Conservation (phyloP, 1,140 invertebrate genomes). For the Hormaphis cornu region DNA sequence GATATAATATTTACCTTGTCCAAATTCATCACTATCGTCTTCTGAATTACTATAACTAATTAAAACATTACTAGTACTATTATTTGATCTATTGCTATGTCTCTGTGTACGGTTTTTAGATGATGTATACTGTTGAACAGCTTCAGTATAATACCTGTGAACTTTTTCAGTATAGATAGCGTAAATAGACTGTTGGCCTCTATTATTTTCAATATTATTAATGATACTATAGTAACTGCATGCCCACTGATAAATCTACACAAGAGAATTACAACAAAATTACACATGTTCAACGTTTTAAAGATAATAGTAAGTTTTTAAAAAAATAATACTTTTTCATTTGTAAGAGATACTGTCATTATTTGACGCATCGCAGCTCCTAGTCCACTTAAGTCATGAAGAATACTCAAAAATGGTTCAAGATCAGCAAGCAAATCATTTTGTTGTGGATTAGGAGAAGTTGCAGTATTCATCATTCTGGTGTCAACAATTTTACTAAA, state of each 20-base stretch:
- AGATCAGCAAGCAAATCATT: neutral
- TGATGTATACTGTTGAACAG: neutral
- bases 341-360: slow-evolving; percentile 80
- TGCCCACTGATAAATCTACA: slow-evolving; percentile 15
- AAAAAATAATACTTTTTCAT: slow-evolving; percentile 41
- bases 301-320: neutral
- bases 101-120: neutral
- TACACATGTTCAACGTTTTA: neutral
- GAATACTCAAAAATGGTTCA: slow-evolving; percentile 7
- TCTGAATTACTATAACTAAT: neutral
- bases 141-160: neutral
- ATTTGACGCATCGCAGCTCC: slow-evolving; percentile 86
- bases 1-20: neutral
- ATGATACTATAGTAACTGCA: neutral
- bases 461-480: neutral
- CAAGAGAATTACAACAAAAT: neutral
- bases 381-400: slow-evolving; percentile 83
- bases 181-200: slow-evolving; percentile 1
- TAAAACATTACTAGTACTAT: neutral
- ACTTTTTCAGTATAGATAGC: slow-evolving; percentile 6
- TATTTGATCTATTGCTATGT: neutral
- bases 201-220: neutral
- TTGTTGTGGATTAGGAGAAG: neutral
- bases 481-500: slow-evolving; percentile 1
- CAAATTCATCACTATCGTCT: neutral